A percentile compares a stretch with the other conserved stretches of the same genome.
Conservation (phyloP, 2,888 invertebrate species). For the Liposcelis brunnea region DNA sequence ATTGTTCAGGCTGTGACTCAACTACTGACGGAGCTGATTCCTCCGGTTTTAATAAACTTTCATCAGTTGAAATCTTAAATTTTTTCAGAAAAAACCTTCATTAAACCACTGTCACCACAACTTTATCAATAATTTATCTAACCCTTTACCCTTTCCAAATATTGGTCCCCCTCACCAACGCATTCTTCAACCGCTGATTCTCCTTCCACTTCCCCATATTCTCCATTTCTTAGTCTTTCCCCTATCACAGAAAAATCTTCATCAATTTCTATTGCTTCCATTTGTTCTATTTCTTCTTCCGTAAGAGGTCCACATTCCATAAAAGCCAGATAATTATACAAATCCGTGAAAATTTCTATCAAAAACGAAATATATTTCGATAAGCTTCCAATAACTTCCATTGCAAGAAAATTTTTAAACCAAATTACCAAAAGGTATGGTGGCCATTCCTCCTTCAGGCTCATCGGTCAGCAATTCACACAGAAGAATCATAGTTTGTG, state of each 20-base stretch:
- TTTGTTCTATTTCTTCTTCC: constrained; percentile 11
- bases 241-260: background rate
- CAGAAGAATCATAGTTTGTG: constrained; percentile 59
- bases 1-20: too few relatives aligned
- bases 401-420: too few relatives aligned
- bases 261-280: constrained; percentile 9
- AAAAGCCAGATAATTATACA: constrained; percentile 36
- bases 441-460: constrained; percentile 65
- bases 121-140: too few relatives aligned
- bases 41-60: too few relatives aligned
- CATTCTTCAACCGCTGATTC: constrained; percentile 9
- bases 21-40: too few relatives aligned
- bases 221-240: constrained; percentile 13
- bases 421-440: constrained; percentile 47
- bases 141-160: too few relatives aligned
- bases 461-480: constrained; percentile 70
- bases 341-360: constrained; percentile 23
- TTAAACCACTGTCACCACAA: too few relatives aligned
- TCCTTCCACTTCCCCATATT: constrained; percentile 13
- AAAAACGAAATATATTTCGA: background rate
- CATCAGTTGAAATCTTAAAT: too few relatives aligned
- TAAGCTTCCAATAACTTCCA: constrained; percentile 3
- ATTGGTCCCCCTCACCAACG: too few relatives aligned
- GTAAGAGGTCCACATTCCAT: constrained; percentile 27
- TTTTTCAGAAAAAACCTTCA: too few relatives aligned